Evolutionary conservation across 1,140 invertebrate genomes (phyloP).

Genomic region (Diorhabda carinulata): DNA sequence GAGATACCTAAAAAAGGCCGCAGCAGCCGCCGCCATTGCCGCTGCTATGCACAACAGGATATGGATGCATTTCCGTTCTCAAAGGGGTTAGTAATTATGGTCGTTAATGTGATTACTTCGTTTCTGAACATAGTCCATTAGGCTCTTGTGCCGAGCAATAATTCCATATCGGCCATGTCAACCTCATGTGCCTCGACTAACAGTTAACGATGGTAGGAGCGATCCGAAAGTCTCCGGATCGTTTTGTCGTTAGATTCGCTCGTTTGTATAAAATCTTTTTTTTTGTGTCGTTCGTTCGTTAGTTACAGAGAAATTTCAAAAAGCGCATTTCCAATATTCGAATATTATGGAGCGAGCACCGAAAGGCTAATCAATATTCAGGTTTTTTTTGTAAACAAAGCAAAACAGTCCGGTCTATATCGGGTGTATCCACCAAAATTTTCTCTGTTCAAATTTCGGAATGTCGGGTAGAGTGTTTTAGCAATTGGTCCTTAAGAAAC

Average conservation of each 20-base stretch:
- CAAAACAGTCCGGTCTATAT: too few species aligned
- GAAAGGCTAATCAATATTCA: too few species aligned
- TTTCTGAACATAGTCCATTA: slow-evolving; percentile 49
- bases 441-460: too few species aligned
- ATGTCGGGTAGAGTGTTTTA: too few species aligned
- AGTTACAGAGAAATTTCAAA: background rate
- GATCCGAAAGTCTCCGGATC: background rate
- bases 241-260: background rate
- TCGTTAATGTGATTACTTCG: slow-evolving; percentile 49
- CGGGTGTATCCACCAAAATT: too few species aligned
- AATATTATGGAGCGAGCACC: too few species aligned
- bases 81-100: slow-evolving; percentile 49
- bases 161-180: slow-evolving; percentile 37
- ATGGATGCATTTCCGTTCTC: slow-evolving; percentile 50
- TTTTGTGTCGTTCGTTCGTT: background rate
- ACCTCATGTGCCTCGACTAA: slow-evolving; percentile 3
- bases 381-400: too few species aligned
- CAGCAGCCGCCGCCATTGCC: slow-evolving; percentile 31
- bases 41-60: slow-evolving; percentile 44
- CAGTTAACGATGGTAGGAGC: background rate
- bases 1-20: slow-evolving; percentile 33
- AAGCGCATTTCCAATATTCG: background rate
- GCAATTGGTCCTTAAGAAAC: too few species aligned
- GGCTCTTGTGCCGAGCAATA: slow-evolving; percentile 44
- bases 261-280: background rate